Evolutionary conservation across 2,888 invertebrate genomes (phyloP).

Genomic region (Chesias legatella): DNA sequence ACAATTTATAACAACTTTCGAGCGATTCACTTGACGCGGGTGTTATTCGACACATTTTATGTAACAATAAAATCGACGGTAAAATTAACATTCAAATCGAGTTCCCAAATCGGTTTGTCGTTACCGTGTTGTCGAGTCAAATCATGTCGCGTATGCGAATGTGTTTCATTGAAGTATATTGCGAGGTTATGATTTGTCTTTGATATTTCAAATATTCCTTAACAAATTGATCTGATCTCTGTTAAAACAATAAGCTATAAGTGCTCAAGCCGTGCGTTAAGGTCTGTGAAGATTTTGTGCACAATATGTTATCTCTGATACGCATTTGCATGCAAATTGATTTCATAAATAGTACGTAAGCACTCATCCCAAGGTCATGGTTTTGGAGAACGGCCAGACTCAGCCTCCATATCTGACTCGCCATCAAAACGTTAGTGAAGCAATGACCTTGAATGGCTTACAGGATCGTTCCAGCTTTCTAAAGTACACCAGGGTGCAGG

Average conservation of each 20-base stretch:
- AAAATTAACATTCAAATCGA: slow-evolving; percentile 59
- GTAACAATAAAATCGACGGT: slow-evolving; percentile 44
- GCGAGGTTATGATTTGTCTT: neutral
- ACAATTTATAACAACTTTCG: slow-evolving; percentile 6
- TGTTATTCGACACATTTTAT: slow-evolving; percentile 31
- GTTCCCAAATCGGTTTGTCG: slow-evolving; percentile 39
- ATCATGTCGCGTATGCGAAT: too few relatives aligned
- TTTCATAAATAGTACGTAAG: slow-evolving; percentile 59
- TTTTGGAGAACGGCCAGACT: slow-evolving; percentile 61
- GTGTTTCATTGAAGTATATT: too few relatives aligned
- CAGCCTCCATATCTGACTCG: slow-evolving; percentile 39
- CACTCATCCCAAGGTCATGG: slow-evolving; percentile 59
- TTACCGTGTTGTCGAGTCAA: slow-evolving; percentile 1
- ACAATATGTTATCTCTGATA: slow-evolving; percentile 45
- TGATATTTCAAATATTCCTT: too few relatives aligned
- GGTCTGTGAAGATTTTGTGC: slow-evolving; percentile 7
- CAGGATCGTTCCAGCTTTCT: neutral
- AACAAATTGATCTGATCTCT: too few relatives aligned
- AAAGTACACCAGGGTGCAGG: too few relatives aligned
- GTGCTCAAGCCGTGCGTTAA: neutral
- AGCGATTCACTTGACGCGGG: slow-evolving; percentile 22
- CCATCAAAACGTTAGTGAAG: slow-evolving; percentile 42
- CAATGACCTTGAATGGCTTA: slow-evolving; percentile 34
- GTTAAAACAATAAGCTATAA: neutral
- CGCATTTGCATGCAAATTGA: slow-evolving; percentile 60